phyloP scores from a whole-genome alignment of 2,888 invertebrate genomes.

The Phasia obesa region DNA sequence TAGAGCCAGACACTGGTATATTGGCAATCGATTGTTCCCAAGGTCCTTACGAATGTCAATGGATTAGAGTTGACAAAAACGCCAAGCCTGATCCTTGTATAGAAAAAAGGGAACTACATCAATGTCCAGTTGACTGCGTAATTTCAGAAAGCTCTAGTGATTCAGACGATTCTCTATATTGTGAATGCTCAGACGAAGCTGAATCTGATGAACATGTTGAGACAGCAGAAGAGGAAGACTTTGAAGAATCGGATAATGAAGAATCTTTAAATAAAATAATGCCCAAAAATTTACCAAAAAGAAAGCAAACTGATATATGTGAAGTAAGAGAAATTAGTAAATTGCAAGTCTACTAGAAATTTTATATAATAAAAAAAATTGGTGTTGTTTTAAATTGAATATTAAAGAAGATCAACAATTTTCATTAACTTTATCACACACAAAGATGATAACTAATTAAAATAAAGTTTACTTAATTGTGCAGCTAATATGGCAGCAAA shows the following conservation, averaged over 20 bases:
- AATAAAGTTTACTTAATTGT: too few relatives aligned
- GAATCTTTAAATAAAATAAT: not conserved
- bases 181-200: constrained; percentile 57
- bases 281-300: constrained; percentile 1
- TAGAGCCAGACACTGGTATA: constrained; percentile 76
- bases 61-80: constrained; percentile 75
- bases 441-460: too few relatives aligned
- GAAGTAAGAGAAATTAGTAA: too few relatives aligned
- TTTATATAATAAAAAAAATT: too few relatives aligned
- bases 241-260: constrained; percentile 12
- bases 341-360: too few relatives aligned
- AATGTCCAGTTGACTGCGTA: constrained; percentile 78
- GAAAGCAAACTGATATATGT: too few relatives aligned
- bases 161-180: constrained; percentile 67
- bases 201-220: constrained; percentile 36
- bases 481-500: too few relatives aligned
- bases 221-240: not conserved
- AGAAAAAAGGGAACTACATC: constrained; percentile 74
- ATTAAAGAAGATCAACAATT: too few relatives aligned
- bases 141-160: constrained; percentile 66
- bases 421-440: too few relatives aligned
- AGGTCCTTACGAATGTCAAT: constrained; percentile 78
- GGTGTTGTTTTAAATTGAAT: too few relatives aligned
- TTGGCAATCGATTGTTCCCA: constrained; percentile 77
- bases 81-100: constrained; percentile 72